These are phyloP conservation scores for Phrynocephalus versicolor DNA, from an alignment of 2,113 vertebrate species.

Conservation along the genomic window DNA sequence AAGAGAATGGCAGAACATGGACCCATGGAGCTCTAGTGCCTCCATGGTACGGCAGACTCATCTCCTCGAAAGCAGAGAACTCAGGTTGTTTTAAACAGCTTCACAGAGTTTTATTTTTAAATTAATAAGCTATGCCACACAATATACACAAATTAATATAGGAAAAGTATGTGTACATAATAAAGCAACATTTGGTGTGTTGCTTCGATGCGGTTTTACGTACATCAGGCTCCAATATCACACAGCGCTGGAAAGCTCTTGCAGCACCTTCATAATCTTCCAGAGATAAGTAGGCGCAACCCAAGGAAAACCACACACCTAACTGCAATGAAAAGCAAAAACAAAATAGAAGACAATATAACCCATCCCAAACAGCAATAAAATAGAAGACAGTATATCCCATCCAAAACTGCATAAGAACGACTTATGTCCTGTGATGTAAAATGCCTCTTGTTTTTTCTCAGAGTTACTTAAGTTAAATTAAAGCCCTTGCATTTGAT, in stretches of 20 bases:
- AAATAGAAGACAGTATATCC: neutral
- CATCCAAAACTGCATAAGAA: neutral
- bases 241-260: constrained; percentile 92
- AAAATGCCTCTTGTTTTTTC: neutral
- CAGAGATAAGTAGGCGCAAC: constrained; percentile 91
- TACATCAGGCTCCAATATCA: constrained; percentile 93
- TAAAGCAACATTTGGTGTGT: neutral
- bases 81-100: neutral
- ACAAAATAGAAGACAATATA: neutral
- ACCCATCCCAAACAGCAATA: neutral
- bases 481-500: too few relatives aligned
- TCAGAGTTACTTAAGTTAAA: neutral
- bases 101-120: constrained; percentile 31
- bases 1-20: neutral
- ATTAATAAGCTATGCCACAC: constrained; percentile 17
- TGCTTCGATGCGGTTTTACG: constrained; percentile 56
- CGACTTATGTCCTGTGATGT: neutral
- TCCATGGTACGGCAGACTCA: neutral
- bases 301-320: constrained; percentile 97
- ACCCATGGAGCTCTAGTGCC: too few relatives aligned
- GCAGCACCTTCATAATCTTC: constrained; percentile 90
- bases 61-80: too few relatives aligned
- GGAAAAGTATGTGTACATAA: neutral
- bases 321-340: constrained; percentile 76
- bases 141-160: constrained; percentile 16